These are phyloP conservation scores for Kobus ellipsiprymnus DNA, from an alignment of 2,113 vertebrate species.

Conservation along the genomic window DNA sequence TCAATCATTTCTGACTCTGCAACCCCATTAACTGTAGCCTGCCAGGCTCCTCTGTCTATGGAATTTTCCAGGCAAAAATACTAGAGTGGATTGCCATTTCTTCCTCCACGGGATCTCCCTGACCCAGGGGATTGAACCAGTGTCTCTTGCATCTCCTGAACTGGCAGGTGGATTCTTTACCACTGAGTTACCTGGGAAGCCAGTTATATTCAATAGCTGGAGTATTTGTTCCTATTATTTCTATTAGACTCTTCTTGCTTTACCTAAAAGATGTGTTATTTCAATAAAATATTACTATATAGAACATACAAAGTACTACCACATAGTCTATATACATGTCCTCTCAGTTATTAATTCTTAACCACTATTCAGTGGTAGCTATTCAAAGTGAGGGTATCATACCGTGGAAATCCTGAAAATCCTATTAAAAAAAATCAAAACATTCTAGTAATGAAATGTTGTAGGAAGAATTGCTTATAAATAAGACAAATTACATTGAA, in stretches of 20 bases:
- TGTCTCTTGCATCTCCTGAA: not conserved
- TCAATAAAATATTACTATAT: constrained; percentile 10
- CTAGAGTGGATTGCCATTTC: not conserved
- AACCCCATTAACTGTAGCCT: not conserved
- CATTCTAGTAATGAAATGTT: not conserved
- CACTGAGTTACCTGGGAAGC: not conserved
- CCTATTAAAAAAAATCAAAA: not conserved
- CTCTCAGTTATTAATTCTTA: not conserved
- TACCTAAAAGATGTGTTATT: not conserved
- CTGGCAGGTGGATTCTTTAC: not conserved
- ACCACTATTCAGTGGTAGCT: not conserved
- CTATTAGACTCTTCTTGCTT: not conserved
- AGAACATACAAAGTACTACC: not conserved
- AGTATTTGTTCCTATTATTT: not conserved
- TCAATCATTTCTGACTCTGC: not conserved
- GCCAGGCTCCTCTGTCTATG: not conserved
- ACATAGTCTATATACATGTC: not conserved
- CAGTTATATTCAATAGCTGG: not conserved
- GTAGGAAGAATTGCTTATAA: not conserved
- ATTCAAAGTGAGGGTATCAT: not conserved
- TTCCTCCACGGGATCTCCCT: not conserved
- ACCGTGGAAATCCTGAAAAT: not conserved
- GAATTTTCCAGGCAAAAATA: not conserved
- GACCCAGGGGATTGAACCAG: not conserved
- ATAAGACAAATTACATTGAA: not conserved